Evolutionary conservation across 2,797 vertebrate species (phyloP), one percentile per base, ranked within the genome.

Genomic region (Rhynchotus rufescens): DNA sequence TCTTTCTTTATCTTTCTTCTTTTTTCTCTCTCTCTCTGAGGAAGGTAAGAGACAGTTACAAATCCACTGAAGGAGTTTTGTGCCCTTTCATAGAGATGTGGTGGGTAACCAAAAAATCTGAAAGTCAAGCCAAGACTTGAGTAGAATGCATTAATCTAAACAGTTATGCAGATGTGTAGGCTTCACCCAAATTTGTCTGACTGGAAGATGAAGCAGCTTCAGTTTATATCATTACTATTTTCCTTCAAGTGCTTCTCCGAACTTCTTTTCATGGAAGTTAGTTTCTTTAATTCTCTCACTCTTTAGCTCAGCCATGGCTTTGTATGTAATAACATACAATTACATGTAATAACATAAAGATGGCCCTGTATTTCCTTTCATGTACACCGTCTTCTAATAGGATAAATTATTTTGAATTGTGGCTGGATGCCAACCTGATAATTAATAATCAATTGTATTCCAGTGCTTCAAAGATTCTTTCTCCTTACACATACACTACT

Each of bases 91-190:
- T 11, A 59, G 78, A 74, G 60, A 77, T 77, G 51, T 1, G 10
- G 38, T 28, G 34, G 17, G 14, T 76, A 64, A 88, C 67, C 65
- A 57, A 83, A 92, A 90, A 83, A 61, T 64, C 14, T 81, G 74
- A 65, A 90, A 76, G 34, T 78, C 80, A 94, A 81, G 74, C 88
- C 77, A 90, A 94, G 71, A 71, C 40, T 44, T 81, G 40, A 89
- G 34, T 32, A 76, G 76, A 83, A 62, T 84, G 60, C 3, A 3
- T 9, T 40, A 86, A 79, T 80, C 42, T 75, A 72, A 54, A 69
- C 71, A 85, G 45, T 87, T 88, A 64, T 89, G 82, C 26, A 84
- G 60, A 87, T 45, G 34, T 85, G 47, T 86, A 80, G 47, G 47
- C 61, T 87, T 84, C 38, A 83, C 74, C 61, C 59, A 81, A 40